Conservation (phyloP, 2,113 vertebrate species). For the Dasypus novemcinctus region DNA sequence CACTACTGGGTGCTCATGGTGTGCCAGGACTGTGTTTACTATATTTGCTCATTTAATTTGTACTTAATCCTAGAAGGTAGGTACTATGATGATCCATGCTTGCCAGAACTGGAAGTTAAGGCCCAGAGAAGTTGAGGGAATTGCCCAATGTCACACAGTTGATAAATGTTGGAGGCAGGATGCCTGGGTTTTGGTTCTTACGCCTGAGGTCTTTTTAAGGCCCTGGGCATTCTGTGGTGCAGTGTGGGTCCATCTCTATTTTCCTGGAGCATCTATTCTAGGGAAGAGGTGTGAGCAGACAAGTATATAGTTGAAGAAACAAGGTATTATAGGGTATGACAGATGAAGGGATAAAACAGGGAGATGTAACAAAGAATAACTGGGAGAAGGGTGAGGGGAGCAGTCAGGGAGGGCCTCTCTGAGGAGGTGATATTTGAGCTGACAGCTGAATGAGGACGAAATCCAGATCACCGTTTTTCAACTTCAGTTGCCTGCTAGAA, state of each 20-base stretch:
- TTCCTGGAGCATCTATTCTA: not conserved
- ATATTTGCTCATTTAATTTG: not conserved
- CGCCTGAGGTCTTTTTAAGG: not conserved
- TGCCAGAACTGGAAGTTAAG: not conserved
- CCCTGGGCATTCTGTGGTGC: not conserved
- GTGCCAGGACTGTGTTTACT: not conserved
- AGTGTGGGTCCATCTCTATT: not conserved
- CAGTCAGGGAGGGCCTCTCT: not conserved
- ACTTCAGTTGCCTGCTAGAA: not conserved
- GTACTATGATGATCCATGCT: not conserved
- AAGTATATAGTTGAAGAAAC: not conserved
- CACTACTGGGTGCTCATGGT: fast-evolving
- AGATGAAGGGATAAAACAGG: not conserved
- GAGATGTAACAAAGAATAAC: not conserved
- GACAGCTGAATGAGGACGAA: not conserved
- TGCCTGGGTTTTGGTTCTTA: not conserved
- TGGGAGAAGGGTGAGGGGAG: not conserved
- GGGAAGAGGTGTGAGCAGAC: not conserved
- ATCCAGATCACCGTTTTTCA: not conserved
- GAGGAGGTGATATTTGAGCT: not conserved
- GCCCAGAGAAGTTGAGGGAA: not conserved
- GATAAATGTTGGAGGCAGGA: not conserved
- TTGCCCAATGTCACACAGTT: not conserved
- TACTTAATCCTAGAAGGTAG: not conserved
- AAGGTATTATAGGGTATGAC: not conserved